Conservation (phyloP, 2,113 vertebrate genomes). For the Nothobranchius furzeri region DNA sequence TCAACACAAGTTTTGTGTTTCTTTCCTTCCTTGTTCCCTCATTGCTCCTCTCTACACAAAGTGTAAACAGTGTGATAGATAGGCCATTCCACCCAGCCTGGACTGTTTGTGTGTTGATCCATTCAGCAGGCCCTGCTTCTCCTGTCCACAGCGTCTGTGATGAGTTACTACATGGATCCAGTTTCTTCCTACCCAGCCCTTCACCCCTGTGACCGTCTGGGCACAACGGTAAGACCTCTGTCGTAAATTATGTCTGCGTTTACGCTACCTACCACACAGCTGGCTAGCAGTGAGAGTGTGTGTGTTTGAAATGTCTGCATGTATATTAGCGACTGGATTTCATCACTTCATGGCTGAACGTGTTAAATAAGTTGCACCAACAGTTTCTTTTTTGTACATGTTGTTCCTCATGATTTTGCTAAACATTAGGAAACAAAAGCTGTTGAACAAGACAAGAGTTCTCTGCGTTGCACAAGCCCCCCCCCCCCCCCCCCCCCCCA, state of each 20-base stretch:
- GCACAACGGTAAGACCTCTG: conserved; percentile 84
- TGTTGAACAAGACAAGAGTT: conserved; percentile 53
- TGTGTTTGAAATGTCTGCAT: conserved; percentile 37
- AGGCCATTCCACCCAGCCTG: conserved; percentile 45
- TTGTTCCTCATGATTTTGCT: conserved; percentile 50
- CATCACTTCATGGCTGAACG: conserved; percentile 38
- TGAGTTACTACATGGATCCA: conserved; percentile 93
- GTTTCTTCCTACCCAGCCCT: conserved; percentile 76
- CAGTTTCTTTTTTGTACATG: conserved; percentile 25
- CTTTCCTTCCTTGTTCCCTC: conserved; percentile 1
- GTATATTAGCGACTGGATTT: conserved; percentile 39
- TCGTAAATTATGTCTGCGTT: conserved; percentile 76
- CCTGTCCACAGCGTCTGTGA: conserved; percentile 69
- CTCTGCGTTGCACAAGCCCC: conserved; percentile 56
- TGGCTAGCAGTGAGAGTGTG: conserved; percentile 22
- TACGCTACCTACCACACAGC: conserved; percentile 65
- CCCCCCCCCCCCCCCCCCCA: background rate
- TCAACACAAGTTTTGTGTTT: conserved; percentile 24
- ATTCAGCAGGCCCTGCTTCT: conserved; percentile 70
- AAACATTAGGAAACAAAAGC: conserved; percentile 47
- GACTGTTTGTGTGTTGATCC: conserved; percentile 68
- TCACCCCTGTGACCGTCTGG: conserved; percentile 81
- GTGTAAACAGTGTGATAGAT: conserved; percentile 77
- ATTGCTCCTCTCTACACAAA: conserved; percentile 8
- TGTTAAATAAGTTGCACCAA: conserved; percentile 30